These are phyloP conservation scores for Sus cebifrons DNA, from an alignment of 2,797 vertebrate species.

Conservation along the genomic window DNA sequence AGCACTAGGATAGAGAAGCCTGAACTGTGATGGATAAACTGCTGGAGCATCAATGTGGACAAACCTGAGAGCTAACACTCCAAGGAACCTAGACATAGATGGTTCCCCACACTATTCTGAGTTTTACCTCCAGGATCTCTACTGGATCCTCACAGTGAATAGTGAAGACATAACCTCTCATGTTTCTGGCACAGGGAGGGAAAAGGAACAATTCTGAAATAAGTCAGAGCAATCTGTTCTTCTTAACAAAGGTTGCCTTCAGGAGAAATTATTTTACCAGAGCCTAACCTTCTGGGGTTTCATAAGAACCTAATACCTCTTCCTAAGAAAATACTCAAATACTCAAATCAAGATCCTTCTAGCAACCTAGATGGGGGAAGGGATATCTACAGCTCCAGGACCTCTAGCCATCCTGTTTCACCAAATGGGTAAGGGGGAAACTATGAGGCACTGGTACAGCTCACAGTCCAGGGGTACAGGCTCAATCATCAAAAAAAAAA, in stretches of 20 bases:
- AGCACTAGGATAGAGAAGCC: neutral
- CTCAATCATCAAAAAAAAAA: neutral
- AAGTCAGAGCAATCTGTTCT: neutral
- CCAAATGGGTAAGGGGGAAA: neutral
- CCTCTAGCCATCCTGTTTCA: neutral
- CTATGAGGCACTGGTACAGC: neutral
- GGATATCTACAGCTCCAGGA: neutral
- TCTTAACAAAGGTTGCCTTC: neutral
- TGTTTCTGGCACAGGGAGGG: neutral
- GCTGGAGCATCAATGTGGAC: neutral
- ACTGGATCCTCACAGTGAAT: neutral
- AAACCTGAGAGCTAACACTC: neutral
- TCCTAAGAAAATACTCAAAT: neutral
- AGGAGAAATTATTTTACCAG: neutral
- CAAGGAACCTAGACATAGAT: neutral
- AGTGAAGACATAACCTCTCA: neutral
- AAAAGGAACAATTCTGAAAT: neutral
- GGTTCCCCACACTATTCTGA: neutral
- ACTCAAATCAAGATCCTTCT: neutral
- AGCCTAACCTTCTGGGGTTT: neutral
- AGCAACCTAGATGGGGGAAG: neutral
- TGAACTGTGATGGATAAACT: neutral
- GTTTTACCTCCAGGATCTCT: neutral
- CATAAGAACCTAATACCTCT: neutral
- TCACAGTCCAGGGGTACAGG: neutral